A percentile compares a stretch with the other conserved stretches of the same genome.
Conservation (phyloP, 1,140 invertebrate species). For the Caenorhabditis brenneri region DNA sequence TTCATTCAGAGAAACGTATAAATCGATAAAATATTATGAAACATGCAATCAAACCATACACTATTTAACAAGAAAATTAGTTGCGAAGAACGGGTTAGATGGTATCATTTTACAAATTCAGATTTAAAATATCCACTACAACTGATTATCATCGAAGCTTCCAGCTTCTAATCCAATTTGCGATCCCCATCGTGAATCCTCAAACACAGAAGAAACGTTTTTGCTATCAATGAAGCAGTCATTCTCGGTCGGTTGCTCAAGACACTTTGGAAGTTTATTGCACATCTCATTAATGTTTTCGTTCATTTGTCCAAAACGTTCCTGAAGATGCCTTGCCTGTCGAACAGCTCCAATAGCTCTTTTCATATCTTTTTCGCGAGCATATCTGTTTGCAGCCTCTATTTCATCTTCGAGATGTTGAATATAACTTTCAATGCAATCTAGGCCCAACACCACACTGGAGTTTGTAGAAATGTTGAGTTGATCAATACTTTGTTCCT, state of each 20-base stretch:
- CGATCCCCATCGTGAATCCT: not conserved
- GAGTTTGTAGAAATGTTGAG: not conserved
- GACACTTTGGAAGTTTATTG: not conserved
- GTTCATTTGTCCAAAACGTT: constrained; percentile 5
- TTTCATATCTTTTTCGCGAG: not conserved
- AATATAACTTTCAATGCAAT: constrained; percentile 6
- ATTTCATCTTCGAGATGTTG: not conserved
- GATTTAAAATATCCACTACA: not conserved
- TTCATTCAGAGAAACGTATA: not conserved
- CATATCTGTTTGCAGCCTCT: not conserved
- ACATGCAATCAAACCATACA: not conserved
- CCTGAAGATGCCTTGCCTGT: not conserved
- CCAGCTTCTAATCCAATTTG: not conserved
- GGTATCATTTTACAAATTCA: not conserved
- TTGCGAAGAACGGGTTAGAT: not conserved
- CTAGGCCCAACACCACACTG: not conserved
- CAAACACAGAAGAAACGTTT: not conserved
- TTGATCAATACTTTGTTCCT: not conserved
- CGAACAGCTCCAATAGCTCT: not conserved
- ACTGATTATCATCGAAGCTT: not conserved
- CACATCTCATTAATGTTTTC: not conserved
- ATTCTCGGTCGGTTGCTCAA: not conserved
- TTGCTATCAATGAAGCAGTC: not conserved
- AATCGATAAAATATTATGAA: not conserved
- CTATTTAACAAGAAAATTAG: not conserved